Percentiles rank a stretch among this genome's conserved stretches.
Evolutionary conservation across 2,797 vertebrate species (phyloP).

Genomic region (Ceyx erithaca): DNA sequence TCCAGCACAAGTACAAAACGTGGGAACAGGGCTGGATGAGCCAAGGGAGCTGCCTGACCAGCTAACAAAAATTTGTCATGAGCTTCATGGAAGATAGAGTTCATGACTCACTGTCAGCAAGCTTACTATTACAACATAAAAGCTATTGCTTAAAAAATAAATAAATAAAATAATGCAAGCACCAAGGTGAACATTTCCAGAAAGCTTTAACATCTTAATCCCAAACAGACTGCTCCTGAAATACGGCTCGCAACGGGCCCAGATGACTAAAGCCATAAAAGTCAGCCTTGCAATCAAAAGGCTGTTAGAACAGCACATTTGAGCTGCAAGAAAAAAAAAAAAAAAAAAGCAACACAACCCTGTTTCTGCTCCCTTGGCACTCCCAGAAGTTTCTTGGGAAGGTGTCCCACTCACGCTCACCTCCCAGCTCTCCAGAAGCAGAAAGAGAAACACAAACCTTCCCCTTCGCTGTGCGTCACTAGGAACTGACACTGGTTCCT

Average conservation of each 20-base stretch:
- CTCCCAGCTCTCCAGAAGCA: neutral
- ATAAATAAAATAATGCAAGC: neutral
- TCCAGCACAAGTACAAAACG: accelerated
- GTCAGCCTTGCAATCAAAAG: neutral
- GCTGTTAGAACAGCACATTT: neutral
- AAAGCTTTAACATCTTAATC: conserved; percentile 50
- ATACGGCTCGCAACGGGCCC: neutral
- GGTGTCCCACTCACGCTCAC: neutral
- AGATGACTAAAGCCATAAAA: neutral
- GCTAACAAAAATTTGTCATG: conserved; percentile 62
- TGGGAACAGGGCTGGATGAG: neutral
- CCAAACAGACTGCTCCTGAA: neutral
- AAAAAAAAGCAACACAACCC: accelerated
- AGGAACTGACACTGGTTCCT: conserved; percentile 33
- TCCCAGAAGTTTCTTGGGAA: neutral
- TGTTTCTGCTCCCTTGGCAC: neutral
- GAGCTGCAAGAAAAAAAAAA: neutral
- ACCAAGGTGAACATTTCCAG: neutral
- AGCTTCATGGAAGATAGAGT: conserved; percentile 56
- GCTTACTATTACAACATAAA: conserved; percentile 54
- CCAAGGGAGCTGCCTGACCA: conserved; percentile 31
- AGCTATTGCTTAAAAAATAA: conserved; percentile 58
- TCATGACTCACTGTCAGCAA: conserved; percentile 58
- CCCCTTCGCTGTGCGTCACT: neutral
- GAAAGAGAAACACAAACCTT: neutral